Evolutionary conservation across 2,113 vertebrate species (phyloP), one percentile per base, ranked within the genome.

Genomic region (Scortum barcoo): DNA sequence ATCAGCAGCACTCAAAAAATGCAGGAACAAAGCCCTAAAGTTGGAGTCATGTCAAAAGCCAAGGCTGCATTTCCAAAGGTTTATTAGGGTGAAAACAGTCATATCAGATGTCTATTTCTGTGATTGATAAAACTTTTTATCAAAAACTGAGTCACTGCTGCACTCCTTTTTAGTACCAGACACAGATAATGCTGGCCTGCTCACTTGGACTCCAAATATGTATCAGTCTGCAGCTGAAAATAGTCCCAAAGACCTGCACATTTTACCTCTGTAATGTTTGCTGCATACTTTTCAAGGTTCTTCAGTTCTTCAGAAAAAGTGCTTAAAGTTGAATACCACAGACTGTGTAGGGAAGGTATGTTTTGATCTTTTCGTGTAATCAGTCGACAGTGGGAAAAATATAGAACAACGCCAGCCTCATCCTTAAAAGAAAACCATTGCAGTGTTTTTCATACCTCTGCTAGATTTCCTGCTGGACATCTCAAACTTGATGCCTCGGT

Each of bases 401-500:
- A 62, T 9, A 36, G 50, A 71, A 40, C 13, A 38, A 44, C n/a
- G 40, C 19, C 42, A 48, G 7, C 7, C 9, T 16, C 4, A 16
- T 42, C 22, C 61, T n/a, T 38, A 44, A 24, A 42, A 42, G 8
- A 7, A 24, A 16, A 9, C 24, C 26, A 1, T 53, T 54, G n/a
- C 9, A n/a, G 0, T 36, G 24, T 33, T 72, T 91, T 95, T 26
- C 54, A 87, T 97, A 99, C 98, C 98, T 97, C 90, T 86, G 83
- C 91, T 92, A 62, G 93, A 93, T 86, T 96, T 99, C 86, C 95
- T 96, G 83, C 93, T 97, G 79, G 93, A 96, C 79, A 95, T 80
- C 91, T 99, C 97, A 92, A 97, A 97, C 89, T 91, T 95, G 88
- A 99, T 97, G 89, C 98, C 98, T 88, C 95, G 95, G 93, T 99